Conservation (phyloP, 2,888 invertebrate genomes). For the Nudaria mundana region DNA sequence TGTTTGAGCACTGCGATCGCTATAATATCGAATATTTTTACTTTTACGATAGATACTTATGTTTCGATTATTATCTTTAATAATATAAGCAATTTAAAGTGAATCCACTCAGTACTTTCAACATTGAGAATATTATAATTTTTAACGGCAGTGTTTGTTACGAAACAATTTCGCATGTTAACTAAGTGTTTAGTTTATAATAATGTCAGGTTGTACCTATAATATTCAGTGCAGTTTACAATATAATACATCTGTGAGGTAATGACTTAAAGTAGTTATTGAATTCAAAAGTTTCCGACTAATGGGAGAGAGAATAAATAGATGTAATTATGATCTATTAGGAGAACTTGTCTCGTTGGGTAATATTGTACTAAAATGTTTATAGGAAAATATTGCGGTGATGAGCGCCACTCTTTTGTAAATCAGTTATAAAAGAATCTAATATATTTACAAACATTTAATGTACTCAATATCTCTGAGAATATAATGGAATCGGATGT, state of each 20-base stretch:
- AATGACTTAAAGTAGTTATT: conserved; percentile 51
- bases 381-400: background rate
- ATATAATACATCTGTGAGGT: conserved; percentile 42
- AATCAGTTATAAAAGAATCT: too few species aligned
- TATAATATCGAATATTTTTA: conserved; percentile 24
- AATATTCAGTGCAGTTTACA: conserved; percentile 40
- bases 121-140: conserved; percentile 33
- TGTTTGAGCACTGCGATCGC: conserved; percentile 14
- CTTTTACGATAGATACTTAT: conserved; percentile 19
- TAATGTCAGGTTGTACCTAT: conserved; percentile 33
- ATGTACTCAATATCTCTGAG: too few species aligned
- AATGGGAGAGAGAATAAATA: conserved; percentile 35
- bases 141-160: conserved; percentile 31
- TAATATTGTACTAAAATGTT: background rate
- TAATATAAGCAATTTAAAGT: conserved; percentile 23
- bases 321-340: conserved; percentile 37
- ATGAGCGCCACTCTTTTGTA: too few species aligned
- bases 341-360: conserved; percentile 10
- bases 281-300: conserved; percentile 51
- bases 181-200: conserved; percentile 39
- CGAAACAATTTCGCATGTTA: conserved; percentile 39
- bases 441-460: too few species aligned
- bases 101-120: conserved; percentile 19
- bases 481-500: too few species aligned
- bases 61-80: conserved; percentile 15